Evolutionary conservation across 2,888 invertebrate species (phyloP).

Genomic region (Athalia circularis): DNA sequence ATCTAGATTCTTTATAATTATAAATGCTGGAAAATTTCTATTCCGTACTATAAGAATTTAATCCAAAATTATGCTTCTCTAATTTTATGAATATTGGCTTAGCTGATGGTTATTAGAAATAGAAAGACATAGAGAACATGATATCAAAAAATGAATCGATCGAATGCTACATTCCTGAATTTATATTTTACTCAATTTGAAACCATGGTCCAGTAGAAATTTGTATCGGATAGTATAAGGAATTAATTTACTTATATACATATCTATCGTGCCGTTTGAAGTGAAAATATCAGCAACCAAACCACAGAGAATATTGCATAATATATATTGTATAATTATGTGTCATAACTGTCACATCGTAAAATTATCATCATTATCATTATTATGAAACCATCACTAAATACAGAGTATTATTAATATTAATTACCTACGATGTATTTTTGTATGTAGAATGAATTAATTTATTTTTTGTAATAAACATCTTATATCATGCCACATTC

Average conservation of each 20-base stretch:
- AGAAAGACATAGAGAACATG: conserved; percentile 4
- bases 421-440: conserved; percentile 68
- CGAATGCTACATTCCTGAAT: conserved; percentile 1
- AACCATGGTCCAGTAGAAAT: conserved; percentile 1
- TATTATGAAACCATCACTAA: conserved; percentile 64
- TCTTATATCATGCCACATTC: conserved; percentile 55
- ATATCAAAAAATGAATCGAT: not conserved
- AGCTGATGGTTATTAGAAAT: conserved; percentile 1
- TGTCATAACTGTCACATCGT: conserved; percentile 53
- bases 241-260: not conserved
- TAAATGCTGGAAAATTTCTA: not conserved
- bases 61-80: not conserved
- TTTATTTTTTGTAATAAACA: conserved; percentile 71
- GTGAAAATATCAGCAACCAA: conserved; percentile 21
- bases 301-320: conserved; percentile 42
- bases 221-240: not conserved
- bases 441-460: conserved; percentile 70
- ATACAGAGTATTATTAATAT: conserved; percentile 71
- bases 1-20: conserved; percentile 2
- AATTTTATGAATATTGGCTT: conserved; percentile 7
- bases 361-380: conserved; percentile 50
- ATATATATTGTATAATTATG: conserved; percentile 54
- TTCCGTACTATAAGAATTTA: conserved; percentile 23
- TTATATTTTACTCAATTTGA: conserved; percentile 7
- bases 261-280: conserved; percentile 40